Evolutionary conservation across 2,888 invertebrate species (phyloP), one percentile per base, ranked within the genome.

Genomic region (Nowickia ferox): DNA sequence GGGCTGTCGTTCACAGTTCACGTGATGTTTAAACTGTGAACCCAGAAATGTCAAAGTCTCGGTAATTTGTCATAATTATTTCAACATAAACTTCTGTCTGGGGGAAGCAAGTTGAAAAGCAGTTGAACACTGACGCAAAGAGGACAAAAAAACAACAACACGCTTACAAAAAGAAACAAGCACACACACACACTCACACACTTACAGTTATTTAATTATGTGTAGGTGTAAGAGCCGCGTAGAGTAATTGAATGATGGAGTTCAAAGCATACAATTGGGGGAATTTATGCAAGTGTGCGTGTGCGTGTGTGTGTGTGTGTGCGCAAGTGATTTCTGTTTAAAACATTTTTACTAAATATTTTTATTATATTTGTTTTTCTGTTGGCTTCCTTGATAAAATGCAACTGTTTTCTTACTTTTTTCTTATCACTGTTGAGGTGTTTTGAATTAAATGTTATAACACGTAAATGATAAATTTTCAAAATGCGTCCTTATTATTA

Each of bases 21-120:
- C 44, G 71, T 72, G 57, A 69, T 63, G 65, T 79, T 79, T 79
- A 44, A 68, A 46, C 68, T 75, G 48, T 48, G 59, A 61, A 76
- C 57, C 48, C 38, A 55, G 22, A 78, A 46, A 48, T 77, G 57
- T 72, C 74, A 76, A 42, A 69, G 61, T 51, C 30, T n/a, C 42
- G 66, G 42, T 66, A 75, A 82, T 85, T 85, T 85, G 82, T 85
- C 82, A 85, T 82, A 85, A 85, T 85, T 82, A 82, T 65, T 69
- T 78, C 46, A 82, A 65, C 74, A 85, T 75, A 51, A 82, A 78
- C 55, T 72, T 51, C 68, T 69, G 19, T 57, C 78, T 65, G 11
- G 78, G 78, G 63, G 74, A 65, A 38, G 19, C 10, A 44, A 13
- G 51, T 22, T 38, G 4, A 48, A 19, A 38, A 51, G 30, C 9